Conservation (phyloP, 35 echinoderm and acorn worm genomes). For the Strongylocentrotus purpuratus region DNA sequence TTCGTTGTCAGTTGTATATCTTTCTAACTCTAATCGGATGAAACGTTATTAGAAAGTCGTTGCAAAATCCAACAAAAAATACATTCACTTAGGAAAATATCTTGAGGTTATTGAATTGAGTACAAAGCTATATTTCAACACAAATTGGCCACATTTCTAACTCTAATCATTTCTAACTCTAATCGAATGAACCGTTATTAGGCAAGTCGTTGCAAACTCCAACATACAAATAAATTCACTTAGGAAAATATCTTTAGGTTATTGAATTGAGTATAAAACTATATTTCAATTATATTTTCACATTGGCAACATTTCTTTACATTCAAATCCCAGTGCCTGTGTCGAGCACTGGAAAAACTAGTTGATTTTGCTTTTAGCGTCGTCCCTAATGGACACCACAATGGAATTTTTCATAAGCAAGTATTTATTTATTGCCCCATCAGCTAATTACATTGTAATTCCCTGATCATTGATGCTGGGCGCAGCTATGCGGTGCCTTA, state of each 20-base stretch:
- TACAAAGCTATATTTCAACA: background rate
- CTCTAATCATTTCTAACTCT: no score
- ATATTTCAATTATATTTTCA: background rate
- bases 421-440: background rate
- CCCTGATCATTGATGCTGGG: background rate
- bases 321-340: background rate
- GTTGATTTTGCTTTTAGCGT: background rate
- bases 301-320: background rate
- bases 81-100: background rate
- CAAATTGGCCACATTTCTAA: background rate
- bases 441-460: background rate
- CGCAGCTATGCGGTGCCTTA: background rate
- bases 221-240: no score
- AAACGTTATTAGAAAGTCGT: background rate
- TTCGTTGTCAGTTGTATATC: no score
- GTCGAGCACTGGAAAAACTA: background rate
- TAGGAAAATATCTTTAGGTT: no score
- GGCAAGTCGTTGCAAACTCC: no score
- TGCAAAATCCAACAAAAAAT: background rate
- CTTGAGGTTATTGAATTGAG: no score
- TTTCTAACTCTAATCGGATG: no score
- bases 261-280: no score
- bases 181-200: no score
- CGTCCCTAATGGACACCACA: background rate
- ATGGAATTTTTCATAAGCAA: background rate